Evolutionary conservation across 2,888 invertebrate genomes (phyloP), one percentile per base, ranked within the genome.

Genomic region (Hoplodrina ambigua): DNA sequence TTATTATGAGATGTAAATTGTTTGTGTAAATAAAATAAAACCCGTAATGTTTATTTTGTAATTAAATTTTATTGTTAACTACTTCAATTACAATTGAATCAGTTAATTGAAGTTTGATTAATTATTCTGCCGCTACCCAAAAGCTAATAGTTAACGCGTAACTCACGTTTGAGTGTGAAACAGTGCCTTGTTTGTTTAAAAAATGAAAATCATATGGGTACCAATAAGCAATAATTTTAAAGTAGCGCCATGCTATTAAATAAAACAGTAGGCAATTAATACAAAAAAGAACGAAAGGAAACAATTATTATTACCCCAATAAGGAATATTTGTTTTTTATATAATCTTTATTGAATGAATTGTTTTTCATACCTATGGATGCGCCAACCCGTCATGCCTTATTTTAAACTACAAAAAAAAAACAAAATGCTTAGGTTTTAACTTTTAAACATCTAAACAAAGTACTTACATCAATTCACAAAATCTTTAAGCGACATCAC

Each of bases 111-210:
- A 60, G 7, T 57, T 69, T 62, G n/a, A 63, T 67, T 72, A 66
- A 77, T 72, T 65, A 68, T 72, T 63, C 13, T 56, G 30, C 50
- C 41, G 55, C 72, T 69, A 46, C 64, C 60, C 46, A 73, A 66
- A 56, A 41, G 10, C 61, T 49, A 50, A 63, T 20, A 20, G 56
- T 56, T 75, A 78, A 82, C 66, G 61, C 56, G 58, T 57, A 44
- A 72, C 61, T 81, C 82, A 82, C 82, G 83, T 60, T 69, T 63
- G 30, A 17, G 13, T 79, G 46, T 30, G 8, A 50, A 65, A 58
- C 52, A 52, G 46, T 62, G 19, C 46, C 53, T 80, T 54, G 59
- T 64, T 80, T 61, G 54, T 71, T 70, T 25, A 25, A 25, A 25
- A 25, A 25, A 25, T 25, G 25, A 25, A 2, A 2, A 25, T 2